Base-by-base conservation (phyloP, 2,888 invertebrate genomes). In the Shargacucullia verbasci region DNA sequence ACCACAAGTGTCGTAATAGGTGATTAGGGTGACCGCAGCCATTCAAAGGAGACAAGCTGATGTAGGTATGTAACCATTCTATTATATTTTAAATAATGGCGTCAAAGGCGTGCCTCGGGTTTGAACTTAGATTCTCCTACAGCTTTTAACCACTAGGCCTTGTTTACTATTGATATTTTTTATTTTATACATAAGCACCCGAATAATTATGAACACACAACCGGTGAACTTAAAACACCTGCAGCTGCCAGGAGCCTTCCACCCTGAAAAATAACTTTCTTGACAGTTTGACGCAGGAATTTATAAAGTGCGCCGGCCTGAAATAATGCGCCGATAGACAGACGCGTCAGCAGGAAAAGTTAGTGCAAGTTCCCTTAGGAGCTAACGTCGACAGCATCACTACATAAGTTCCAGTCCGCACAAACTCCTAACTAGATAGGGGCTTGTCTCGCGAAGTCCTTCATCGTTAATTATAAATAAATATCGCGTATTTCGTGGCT, bases 401-500 rank as follows among this genome's bases (percentile, higher is more conserved):
- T 41, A 61, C 52, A 41, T 47, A 67, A 68, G 65, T 82, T 79
- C 52, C 44, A 50, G 55, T 78, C 71, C 61, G 69, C 64, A 73
- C 74, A 69, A 85, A 85, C 82, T 83, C 64, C 80, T 83, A 85
- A 85, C 84, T 83, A 86, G 82, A 83, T 78, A 80, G 67, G 58
- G 61, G 72, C 73, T 74, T 72, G 76, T 76, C 78, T 70, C 68
- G 35, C 68, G 35, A 60, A 64, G 61, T 55, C 45, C 55, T 56
- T 59, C 49, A 47, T 57, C 64, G 57, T 60, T 62, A 67, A 71
- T 69, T 67, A 62, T 60, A 65, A 59, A 69, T 72, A 72, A 72
- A 72, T 71, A 63, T 70, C n/a, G 49, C 45, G 58, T 55, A 49
- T 55, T 72, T 43, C 45, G 40, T 58, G 15, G 44, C 41, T 25